Conservation (phyloP, 2,797 vertebrate species). For the Phyllotis vaccarum region DNA sequence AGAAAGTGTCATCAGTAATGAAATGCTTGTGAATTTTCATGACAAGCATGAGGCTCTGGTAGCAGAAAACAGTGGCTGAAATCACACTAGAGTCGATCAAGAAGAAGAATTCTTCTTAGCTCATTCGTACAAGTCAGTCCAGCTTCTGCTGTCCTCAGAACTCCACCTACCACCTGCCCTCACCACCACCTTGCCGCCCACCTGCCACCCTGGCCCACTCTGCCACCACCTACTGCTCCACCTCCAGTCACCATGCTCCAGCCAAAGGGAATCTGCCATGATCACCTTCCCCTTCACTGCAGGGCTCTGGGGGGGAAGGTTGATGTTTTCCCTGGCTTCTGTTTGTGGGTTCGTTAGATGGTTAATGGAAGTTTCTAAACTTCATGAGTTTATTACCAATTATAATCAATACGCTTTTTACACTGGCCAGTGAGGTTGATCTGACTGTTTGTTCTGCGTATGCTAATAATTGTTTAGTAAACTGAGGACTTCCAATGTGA, state of each 20-base stretch:
- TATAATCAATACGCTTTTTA: background rate
- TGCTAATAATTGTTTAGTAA: background rate
- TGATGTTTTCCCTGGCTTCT: background rate
- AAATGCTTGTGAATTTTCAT: background rate
- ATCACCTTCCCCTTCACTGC: background rate
- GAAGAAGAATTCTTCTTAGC: background rate
- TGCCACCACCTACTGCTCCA: background rate
- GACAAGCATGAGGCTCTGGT: background rate
- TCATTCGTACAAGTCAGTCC: background rate
- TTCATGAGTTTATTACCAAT: constrained; percentile 46
- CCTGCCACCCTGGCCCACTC: fast-evolving
- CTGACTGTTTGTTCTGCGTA: background rate
- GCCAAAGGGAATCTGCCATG: background rate
- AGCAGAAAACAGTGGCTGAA: background rate
- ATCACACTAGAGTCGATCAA: background rate
- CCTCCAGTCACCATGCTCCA: too few relatives aligned
- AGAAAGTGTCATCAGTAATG: background rate
- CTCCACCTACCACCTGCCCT: too few relatives aligned
- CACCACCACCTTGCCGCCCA: background rate
- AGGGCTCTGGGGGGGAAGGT: background rate
- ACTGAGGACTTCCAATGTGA: background rate
- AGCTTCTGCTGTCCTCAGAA: too few relatives aligned
- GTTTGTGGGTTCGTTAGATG: background rate
- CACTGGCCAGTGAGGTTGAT: background rate
- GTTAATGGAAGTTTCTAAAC: background rate